Evolutionary conservation across 30 jellyfish, hydroid and myxozoan species (phyloP), one percentile per base, ranked within the genome.

Genomic region (Aurelia coerulea): DNA sequence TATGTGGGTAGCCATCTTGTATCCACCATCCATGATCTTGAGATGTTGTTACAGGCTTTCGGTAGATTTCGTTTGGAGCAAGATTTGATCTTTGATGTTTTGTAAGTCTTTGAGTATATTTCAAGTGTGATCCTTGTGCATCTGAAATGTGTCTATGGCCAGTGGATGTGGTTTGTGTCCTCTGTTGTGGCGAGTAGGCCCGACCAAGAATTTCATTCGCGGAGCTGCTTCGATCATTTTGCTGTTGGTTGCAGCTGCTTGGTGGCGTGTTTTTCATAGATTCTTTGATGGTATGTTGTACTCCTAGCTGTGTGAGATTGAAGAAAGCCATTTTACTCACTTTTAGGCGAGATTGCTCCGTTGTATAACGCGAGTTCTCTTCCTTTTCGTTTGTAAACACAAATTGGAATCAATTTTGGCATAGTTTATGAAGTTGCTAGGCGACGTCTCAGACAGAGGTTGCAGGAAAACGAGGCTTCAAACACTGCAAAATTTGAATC

Each of bases 1-100:
- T 71, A 39, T 80, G 54, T 3, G 87, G 82, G 3, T 81, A 74
- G 49, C 86, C 90, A 46, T 84, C 93, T 67, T 68, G 91, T 9
- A 88, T 88, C 96, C 96, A 92, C 98, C 98, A 92, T 33, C 98
- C 98, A 49, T 92, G 92, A 14, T 92, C 96, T 50, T 92, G 98
- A 4, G 98, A 92, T 18, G 98, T 62, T 23, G 98, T 76, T 12
- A 92, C 84, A 54, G 96, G 96, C 59, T 92, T 92, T 0, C 96
- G 60, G 78, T 92, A 92, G 53, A 83, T 86, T 60, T 92, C 98
- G 67, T 92, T 92, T n/a, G 98, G 98, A 50, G 91, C 98, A 50
- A 83, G 63, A 54, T 31, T 79, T 32, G 98, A 87, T 71, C 98
- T 59, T 53, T 84, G 96, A 83, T 91, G 98, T 49, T 91, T 91